phyloP scores from a whole-genome alignment of 2,113 vertebrate genomes.

The Sphaerodactylus townsendi region DNA sequence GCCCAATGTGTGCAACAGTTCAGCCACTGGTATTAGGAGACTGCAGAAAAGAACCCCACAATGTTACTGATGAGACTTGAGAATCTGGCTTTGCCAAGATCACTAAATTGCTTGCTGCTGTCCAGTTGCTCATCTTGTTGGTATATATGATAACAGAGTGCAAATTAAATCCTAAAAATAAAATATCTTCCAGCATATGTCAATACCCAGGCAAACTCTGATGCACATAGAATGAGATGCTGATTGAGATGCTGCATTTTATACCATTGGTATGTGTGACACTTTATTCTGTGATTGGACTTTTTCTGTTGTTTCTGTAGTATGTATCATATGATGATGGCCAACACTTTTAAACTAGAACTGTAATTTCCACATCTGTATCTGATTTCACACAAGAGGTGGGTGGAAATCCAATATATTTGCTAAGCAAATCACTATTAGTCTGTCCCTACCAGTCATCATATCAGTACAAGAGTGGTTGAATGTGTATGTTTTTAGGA shows the following conservation, averaged over 20 bases:
- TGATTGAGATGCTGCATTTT: slow-evolving; percentile 37
- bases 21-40: background rate
- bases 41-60: background rate
- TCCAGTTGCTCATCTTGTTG: background rate
- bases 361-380: background rate
- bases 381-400: background rate
- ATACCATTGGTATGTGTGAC: slow-evolving; percentile 40
- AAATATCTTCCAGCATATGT: background rate
- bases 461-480: background rate
- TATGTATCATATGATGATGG: slow-evolving; percentile 20
- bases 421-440: background rate
- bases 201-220: background rate
- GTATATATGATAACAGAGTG: background rate
- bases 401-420: background rate
- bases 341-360: background rate
- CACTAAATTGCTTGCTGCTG: background rate
- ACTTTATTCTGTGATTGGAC: slow-evolving; percentile 23
- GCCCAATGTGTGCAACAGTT: background rate
- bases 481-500: background rate
- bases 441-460: background rate
- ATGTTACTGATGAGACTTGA: background rate
- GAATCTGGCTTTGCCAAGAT: background rate
- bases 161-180: background rate
- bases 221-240: background rate
- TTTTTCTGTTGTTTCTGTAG: background rate